Evolutionary conservation across 2,113 vertebrate species (phyloP).

Genomic region (Myrmecophaga tridactyla): DNA sequence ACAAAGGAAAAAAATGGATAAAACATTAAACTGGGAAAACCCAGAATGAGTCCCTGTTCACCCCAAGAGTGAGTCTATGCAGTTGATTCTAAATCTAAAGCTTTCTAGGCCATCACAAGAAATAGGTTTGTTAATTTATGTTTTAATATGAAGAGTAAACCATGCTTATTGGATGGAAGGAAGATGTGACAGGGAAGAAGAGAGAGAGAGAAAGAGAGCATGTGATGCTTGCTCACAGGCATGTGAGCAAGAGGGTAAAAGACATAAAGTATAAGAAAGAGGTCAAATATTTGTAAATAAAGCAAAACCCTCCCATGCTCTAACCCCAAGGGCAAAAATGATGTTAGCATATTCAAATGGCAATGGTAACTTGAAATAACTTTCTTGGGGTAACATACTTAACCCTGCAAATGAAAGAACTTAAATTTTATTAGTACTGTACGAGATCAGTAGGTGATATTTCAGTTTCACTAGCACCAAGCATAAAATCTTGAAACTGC

Average conservation of each 20-base stretch:
- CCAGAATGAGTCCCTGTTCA: background rate
- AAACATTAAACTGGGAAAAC: background rate
- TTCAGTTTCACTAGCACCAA: no score
- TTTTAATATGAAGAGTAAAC: background rate
- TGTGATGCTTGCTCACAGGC: no score
- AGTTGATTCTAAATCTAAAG: background rate
- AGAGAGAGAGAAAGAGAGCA: background rate
- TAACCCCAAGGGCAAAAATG: no score
- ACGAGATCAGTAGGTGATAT: background rate
- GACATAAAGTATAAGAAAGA: background rate
- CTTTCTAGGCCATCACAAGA: background rate
- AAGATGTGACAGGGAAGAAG: background rate
- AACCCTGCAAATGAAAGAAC: background rate
- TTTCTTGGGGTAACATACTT: background rate
- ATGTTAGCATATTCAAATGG: accelerated
- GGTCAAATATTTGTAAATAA: background rate
- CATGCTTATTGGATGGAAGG: background rate
- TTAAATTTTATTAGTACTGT: background rate
- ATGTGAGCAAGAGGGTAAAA: background rate
- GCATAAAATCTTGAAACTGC: background rate
- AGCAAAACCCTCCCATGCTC: background rate
- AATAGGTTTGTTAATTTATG: background rate
- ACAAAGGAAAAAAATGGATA: background rate
- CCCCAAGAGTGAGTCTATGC: background rate
- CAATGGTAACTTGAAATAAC: background rate